Base-by-base conservation (phyloP, 2,113 vertebrate genomes). In the Dinomys branickii region DNA sequence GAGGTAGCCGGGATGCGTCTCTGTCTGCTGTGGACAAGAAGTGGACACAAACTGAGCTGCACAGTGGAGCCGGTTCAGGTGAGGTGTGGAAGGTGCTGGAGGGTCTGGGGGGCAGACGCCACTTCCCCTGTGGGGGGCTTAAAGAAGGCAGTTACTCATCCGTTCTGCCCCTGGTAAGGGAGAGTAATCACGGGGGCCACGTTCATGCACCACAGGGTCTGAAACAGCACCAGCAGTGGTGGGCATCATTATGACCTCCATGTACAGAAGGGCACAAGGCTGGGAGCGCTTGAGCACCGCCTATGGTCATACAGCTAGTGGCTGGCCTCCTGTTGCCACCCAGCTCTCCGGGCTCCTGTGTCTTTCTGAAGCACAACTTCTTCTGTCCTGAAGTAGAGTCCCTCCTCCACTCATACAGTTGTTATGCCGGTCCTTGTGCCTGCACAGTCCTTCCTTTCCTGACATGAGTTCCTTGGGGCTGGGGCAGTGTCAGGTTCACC, bases 331-430 rank as follows among this genome's bases (percentile, higher is more conserved):
- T 4, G 3, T n/a, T 61, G 38, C 22, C 52, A 33, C 28, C 16
- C 0, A 3, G 16, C 7, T 71, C 16, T 30, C 89, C 35, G 11
- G 11, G 12, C 8, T 17, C 26, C 33, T 35, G n/a, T 7, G 7
- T 35, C 47, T 50, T 50, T 73, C 80, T 11, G 7, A 52, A 13
- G 0, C 16, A 65, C 7, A 24, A 10, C 17, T 35, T 26, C 26
- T 19, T 28, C 11, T 28, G 8, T 67, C 10, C 30, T 28, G 7
- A 41, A 33, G 24, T 12, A 20, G 22, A 90, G 24, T 35, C 16
- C 85, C 28, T 5, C 71, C 28, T 83, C 2, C 3, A 2, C 28
- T 6, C 1, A 0, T 87, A 1, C 0, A 6, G 14, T 7, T 19
- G 2, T 2, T 35, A 13, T 12, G 33, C 69, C 30, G 20, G 61